Evolutionary conservation across 1,140 invertebrate species (phyloP).

Genomic region (Cyphomyrmex costatus): DNA sequence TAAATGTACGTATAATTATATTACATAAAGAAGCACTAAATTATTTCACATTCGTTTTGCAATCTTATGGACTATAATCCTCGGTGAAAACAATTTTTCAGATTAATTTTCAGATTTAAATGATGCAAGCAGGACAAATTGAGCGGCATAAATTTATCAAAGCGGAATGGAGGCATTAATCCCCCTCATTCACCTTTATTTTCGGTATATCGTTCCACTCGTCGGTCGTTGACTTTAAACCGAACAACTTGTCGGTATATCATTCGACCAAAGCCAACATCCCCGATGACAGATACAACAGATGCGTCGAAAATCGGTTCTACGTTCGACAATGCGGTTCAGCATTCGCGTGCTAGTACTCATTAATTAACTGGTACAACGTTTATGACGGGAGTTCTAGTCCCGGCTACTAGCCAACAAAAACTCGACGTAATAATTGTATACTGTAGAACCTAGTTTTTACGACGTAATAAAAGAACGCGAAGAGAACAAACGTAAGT

Average conservation of each 20-base stretch:
- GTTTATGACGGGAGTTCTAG: conserved; percentile 30
- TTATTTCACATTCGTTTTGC: not conserved
- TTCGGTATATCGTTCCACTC: conserved; percentile 28
- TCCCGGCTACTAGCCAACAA: conserved; percentile 26
- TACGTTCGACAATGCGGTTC: not conserved
- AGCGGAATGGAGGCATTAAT: not conserved
- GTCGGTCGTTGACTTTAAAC: conserved; percentile 51
- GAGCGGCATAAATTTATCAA: conserved; percentile 6
- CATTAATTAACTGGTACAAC: conserved; percentile 43
- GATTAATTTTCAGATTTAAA: too few species aligned
- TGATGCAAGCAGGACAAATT: conserved; percentile 14
- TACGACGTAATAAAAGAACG: conserved; percentile 13
- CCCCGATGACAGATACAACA: conserved; percentile 37
- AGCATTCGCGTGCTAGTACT: conserved; percentile 16
- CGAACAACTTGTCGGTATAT: conserved; percentile 49
- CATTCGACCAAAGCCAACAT: conserved; percentile 44
- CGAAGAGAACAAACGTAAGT: not conserved
- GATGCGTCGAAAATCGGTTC: conserved; percentile 22
- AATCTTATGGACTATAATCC: not conserved
- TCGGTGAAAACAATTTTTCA: not conserved
- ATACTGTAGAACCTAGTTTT: not conserved
- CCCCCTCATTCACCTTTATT: conserved; percentile 38
- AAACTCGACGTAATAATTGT: not conserved
- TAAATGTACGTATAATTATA: not conserved
- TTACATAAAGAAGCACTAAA: conserved; percentile 5